A percentile compares a stretch with the other conserved stretches of the same genome.
These are phyloP conservation scores for Kryptopterus vitreolus DNA, from an alignment of 2,797 vertebrate genomes.

Conservation along the genomic window DNA sequence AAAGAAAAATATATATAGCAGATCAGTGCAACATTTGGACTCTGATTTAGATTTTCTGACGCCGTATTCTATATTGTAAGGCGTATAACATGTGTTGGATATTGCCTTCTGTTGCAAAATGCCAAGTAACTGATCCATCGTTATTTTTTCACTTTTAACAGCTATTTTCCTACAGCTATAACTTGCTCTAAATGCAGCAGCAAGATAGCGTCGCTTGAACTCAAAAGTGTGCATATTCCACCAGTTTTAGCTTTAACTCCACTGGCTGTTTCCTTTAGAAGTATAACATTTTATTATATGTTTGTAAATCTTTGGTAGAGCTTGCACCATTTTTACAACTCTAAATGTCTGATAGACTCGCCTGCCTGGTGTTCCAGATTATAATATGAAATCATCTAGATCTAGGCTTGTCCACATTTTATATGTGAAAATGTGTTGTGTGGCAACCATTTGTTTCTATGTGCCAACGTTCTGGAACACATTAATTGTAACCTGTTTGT, in stretches of 20 bases:
- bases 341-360: not conserved
- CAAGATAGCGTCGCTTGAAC: not conserved
- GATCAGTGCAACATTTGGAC: not conserved
- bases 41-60: not conserved
- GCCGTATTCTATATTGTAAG: not conserved
- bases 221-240: not conserved
- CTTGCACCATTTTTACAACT: not conserved
- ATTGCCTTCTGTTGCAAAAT: not conserved
- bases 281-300: not conserved
- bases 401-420: not conserved
- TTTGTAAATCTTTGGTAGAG: not conserved
- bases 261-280: not conserved
- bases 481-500: not conserved
- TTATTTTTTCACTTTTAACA: not conserved
- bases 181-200: not conserved
- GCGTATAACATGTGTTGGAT: not conserved
- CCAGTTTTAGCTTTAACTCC: not conserved
- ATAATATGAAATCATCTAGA: not conserved
- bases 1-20: not conserved
- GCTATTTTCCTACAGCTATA: not conserved
- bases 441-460: not conserved
- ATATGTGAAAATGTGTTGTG: not conserved
- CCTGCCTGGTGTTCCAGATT: no score
- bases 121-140: not conserved
- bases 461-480: not conserved